These are phyloP conservation scores for Drosophila ananassae DNA, from an alignment of 1,140 invertebrate genomes.

Conservation along the genomic window DNA sequence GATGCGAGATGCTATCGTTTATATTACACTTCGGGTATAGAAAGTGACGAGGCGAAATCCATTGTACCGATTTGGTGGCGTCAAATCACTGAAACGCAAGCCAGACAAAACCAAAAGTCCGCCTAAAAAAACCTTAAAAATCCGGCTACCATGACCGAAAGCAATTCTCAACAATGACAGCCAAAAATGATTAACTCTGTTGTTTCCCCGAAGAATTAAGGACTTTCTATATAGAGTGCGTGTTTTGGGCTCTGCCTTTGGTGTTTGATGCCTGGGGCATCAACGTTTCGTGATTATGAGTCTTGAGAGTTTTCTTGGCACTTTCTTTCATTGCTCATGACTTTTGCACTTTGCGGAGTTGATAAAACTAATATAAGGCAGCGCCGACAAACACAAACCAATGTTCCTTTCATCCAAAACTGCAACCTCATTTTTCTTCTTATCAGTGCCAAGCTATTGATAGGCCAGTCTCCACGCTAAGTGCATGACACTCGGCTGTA, in stretches of 20 bases:
- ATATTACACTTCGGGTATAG: constrained; percentile 32
- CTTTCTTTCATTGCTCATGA: constrained; percentile 46
- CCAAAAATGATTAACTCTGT: constrained; percentile 67
- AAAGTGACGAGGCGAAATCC: constrained; percentile 50
- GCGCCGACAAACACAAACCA: constrained; percentile 11
- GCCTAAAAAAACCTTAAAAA: constrained; percentile 10
- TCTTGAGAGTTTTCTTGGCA: constrained; percentile 41
- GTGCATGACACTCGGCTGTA: constrained; percentile 44
- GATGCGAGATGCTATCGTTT: constrained; percentile 21
- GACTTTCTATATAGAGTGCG: constrained; percentile 27
- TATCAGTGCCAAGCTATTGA: constrained; percentile 61
- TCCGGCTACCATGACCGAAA: constrained; percentile 42
- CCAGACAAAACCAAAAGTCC: constrained; percentile 55
- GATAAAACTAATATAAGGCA: constrained; percentile 66
- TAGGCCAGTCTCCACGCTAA: constrained; percentile 46
- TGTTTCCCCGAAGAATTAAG: constrained; percentile 45
- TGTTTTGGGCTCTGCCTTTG: constrained; percentile 12
- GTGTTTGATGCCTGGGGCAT: constrained; percentile 68
- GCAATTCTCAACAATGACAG: constrained; percentile 69
- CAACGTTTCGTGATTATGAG: constrained; percentile 76
- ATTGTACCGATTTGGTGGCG: constrained; percentile 57
- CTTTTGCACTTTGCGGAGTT: constrained; percentile 76
- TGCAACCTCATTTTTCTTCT: constrained; percentile 65
- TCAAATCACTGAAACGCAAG: constrained; percentile 76
- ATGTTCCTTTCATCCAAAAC: constrained; percentile 36